Evolutionary conservation across 2,888 invertebrate species (phyloP).

Genomic region (Bugula neritina): DNA sequence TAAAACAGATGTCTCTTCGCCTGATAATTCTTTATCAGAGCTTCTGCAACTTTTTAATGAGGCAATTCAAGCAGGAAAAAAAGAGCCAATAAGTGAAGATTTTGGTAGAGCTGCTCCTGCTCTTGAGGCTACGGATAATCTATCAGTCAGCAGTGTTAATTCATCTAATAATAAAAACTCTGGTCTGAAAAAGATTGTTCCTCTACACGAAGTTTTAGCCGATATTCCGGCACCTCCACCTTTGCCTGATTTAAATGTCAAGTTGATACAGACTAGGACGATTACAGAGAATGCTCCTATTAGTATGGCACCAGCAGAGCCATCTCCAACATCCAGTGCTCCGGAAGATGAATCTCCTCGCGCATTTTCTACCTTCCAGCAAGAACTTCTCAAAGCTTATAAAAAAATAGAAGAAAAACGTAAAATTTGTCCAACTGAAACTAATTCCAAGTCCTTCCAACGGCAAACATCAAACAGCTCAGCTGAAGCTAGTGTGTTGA

Average conservation of each 20-base stretch:
- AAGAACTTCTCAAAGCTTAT: constrained; percentile 4
- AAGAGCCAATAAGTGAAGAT: neutral
- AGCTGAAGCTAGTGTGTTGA: neutral
- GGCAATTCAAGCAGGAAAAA: neutral
- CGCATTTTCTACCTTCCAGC: neutral
- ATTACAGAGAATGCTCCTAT: constrained; percentile 15
- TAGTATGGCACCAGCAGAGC: constrained; percentile 3
- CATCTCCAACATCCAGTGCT: neutral
- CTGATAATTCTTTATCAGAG: neutral
- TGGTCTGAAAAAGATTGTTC: neutral
- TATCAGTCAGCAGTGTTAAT: neutral
- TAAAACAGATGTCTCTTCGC: neutral
- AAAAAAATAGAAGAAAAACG: constrained; percentile 24
- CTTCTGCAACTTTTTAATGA: constrained; percentile 11
- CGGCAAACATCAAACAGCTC: neutral
- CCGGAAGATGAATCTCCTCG: neutral
- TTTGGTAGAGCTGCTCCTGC: neutral
- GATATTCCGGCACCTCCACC: constrained; percentile 12
- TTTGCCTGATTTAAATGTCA: neutral
- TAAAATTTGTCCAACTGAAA: neutral
- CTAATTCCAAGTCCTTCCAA: neutral
- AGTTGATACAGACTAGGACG: neutral
- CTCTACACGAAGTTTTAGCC: constrained; percentile 16
- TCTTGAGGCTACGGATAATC: neutral
- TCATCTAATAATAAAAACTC: neutral